A percentile compares a stretch with the other conserved stretches of the same genome.
These are phyloP conservation scores for Villa cingulata DNA, from an alignment of 2,888 invertebrate genomes.

Conservation along the genomic window DNA sequence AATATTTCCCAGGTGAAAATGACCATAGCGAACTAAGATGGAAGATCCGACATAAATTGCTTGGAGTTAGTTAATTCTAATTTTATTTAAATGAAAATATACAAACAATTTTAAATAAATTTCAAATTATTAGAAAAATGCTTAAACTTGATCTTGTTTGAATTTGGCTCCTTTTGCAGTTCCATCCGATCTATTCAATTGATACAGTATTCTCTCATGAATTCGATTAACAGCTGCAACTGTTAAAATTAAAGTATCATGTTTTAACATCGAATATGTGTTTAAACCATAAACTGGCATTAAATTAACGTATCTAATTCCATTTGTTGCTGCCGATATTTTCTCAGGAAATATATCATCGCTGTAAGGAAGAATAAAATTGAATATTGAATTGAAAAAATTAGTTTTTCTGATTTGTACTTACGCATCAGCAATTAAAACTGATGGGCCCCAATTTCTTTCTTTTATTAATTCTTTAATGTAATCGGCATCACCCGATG, in stretches of 20 bases:
- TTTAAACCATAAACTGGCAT: conserved; percentile 96
- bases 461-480: conserved; percentile 65
- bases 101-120: too few species aligned
- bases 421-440: conserved; percentile 84
- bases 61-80: conserved; percentile 28
- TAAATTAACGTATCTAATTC: conserved; percentile 70
- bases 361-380: conserved; percentile 41
- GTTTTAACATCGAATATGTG: conserved; percentile 93
- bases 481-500: conserved; percentile 64
- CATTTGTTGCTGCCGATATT: conserved; percentile 67
- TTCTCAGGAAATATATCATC: conserved; percentile 78
- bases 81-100: too few species aligned
- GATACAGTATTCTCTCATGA: conserved; percentile 60
- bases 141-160: conserved; percentile 43
- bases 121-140: too few species aligned
- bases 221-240: conserved; percentile 69
- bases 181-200: conserved; percentile 48
- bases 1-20: conserved; percentile 58
- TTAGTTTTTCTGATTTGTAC: conserved; percentile 27
- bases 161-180: conserved; percentile 38
- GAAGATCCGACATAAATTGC: conserved; percentile 55
- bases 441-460: conserved; percentile 92
- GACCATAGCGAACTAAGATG: conserved; percentile 52
- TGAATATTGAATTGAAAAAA: conserved; percentile 3
- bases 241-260: conserved; percentile 83